A percentile compares a stretch with the other conserved stretches of the same genome.
Evolutionary conservation across 2,888 invertebrate genomes (phyloP).

Genomic region (Malachius bipustulatus): DNA sequence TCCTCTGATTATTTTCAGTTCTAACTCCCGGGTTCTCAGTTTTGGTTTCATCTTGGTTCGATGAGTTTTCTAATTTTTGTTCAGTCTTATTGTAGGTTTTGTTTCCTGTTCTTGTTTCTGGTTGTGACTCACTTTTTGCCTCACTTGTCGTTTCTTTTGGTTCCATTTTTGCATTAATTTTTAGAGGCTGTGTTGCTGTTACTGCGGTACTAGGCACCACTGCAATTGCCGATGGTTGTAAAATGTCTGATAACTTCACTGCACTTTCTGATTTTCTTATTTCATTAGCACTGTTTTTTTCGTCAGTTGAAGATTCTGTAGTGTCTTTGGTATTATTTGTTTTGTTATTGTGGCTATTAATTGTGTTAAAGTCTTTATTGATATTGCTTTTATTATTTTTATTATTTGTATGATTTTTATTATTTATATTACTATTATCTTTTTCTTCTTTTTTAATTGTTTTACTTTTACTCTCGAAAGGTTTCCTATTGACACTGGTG

Average conservation of each 20-base stretch:
- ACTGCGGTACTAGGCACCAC: conserved; percentile 35
- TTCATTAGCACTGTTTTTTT: conserved; percentile 9
- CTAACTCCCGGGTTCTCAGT: not conserved
- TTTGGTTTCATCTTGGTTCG: not conserved
- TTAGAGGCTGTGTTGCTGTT: conserved; percentile 34
- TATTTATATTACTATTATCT: conserved; percentile 10
- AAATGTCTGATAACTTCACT: conserved; percentile 19
- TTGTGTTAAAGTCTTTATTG: conserved; percentile 6
- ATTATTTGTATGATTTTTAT: conserved; percentile 5
- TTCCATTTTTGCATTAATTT: conserved; percentile 32
- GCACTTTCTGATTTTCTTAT: conserved; percentile 14
- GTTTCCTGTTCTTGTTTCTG: conserved; percentile 5
- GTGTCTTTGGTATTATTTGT: conserved; percentile 10
- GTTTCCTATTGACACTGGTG: conserved; percentile 12
- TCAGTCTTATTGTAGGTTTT: not conserved
- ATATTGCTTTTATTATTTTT: conserved; percentile 3
- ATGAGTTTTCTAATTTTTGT: conserved; percentile 11
- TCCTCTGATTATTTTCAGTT: not conserved
- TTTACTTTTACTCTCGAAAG: conserved; percentile 10
- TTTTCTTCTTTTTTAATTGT: conserved; percentile 12
- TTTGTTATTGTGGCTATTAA: conserved; percentile 11
- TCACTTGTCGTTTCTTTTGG: conserved; percentile 8
- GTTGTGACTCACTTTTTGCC: conserved; percentile 7
- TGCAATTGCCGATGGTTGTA: conserved; percentile 27
- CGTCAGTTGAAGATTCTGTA: conserved; percentile 6